Percentiles rank a stretch among this genome's conserved stretches.
These are phyloP conservation scores for Hippocampus comes DNA, from an alignment of 2,113 vertebrate species.

Conservation along the genomic window DNA sequence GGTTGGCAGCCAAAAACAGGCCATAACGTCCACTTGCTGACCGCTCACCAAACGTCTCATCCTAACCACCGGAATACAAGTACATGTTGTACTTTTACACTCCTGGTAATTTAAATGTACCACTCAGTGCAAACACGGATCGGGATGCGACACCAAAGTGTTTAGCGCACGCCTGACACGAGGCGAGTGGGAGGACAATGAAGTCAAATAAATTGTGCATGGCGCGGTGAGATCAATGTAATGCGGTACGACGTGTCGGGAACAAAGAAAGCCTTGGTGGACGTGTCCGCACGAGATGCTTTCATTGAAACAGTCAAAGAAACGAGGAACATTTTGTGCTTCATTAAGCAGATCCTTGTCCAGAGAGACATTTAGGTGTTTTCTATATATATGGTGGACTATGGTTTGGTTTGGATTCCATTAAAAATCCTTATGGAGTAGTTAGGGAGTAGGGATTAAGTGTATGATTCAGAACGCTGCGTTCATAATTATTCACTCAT, in stretches of 20 bases:
- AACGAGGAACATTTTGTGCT: constrained; percentile 16
- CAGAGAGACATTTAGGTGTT: not conserved
- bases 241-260: constrained; percentile 50
- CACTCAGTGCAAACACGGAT: not conserved
- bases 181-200: constrained; percentile 63
- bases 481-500: no score
- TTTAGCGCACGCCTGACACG: constrained; percentile 47
- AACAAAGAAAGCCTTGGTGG: constrained; percentile 58
- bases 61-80: not conserved
- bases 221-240: constrained; percentile 68
- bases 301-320: constrained; percentile 20
- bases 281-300: constrained; percentile 30
- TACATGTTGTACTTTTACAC: not conserved
- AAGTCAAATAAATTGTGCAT: constrained; percentile 69
- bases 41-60: not conserved
- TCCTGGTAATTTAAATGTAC: not conserved
- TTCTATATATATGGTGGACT: not conserved
- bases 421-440: not conserved
- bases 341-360: constrained; percentile 34
- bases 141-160: not conserved
- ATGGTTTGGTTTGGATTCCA: not conserved
- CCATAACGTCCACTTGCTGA: not conserved
- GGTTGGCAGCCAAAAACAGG: not conserved
- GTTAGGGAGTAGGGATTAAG: not conserved
- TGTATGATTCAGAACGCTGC: not conserved